These are phyloP conservation scores for Chloropsis cyanopogon DNA, from an alignment of 2,113 vertebrate genomes.

Conservation along the genomic window DNA sequence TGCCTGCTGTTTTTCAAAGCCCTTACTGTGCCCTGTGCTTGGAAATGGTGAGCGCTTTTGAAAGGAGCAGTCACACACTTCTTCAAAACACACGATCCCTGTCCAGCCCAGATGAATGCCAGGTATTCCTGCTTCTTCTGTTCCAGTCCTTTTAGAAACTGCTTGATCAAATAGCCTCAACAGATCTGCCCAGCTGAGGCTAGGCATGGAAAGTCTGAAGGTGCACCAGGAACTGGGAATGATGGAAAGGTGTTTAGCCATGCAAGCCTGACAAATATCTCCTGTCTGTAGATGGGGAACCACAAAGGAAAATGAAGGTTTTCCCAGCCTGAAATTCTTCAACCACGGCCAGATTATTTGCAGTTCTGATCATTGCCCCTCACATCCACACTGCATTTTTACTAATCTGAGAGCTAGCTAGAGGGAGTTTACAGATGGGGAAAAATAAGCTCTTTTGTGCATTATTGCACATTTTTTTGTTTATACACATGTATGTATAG, in stretches of 20 bases:
- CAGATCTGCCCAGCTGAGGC: conserved; percentile 4
- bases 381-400: not conserved
- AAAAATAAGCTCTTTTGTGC: conserved; percentile 30
- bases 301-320: not conserved
- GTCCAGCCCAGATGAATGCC: conserved; percentile 44
- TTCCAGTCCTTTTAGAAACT: conserved; percentile 31
- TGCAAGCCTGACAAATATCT: conserved; percentile 20
- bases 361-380: conserved; percentile 12
- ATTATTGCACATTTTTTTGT: conserved; percentile 60
- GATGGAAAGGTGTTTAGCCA: not conserved
- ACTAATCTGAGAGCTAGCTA: not conserved
- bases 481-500: conserved; percentile 64
- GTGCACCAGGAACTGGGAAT: not conserved
- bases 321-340: conserved; percentile 19
- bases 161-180: not conserved
- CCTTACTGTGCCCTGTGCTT: conserved; percentile 36
- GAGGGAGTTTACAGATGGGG: conserved; percentile 33
- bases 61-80: conserved; percentile 37
- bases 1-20: conserved; percentile 60
- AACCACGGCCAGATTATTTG: not conserved
- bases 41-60: conserved; percentile 40
- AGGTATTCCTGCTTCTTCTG: conserved; percentile 24
- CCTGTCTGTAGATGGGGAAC: conserved; percentile 10
- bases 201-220: not conserved
- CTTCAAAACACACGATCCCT: conserved; percentile 43